Evolutionary conservation across 2,797 vertebrate species (phyloP).

Genomic region (Tiaroga cobitis): DNA sequence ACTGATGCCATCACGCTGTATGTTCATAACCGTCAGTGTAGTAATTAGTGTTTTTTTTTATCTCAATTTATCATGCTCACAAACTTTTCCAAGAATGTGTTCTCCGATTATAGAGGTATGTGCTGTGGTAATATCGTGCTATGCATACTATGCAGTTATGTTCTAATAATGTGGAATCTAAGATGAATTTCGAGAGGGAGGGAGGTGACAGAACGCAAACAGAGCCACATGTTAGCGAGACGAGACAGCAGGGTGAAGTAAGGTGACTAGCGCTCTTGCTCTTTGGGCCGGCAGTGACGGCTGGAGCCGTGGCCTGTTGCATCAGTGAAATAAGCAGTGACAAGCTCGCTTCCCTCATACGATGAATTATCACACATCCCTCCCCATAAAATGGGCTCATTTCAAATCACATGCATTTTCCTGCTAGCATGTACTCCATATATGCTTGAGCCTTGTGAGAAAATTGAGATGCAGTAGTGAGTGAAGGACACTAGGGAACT

Average conservation of each 20-base stretch:
- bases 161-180: constrained; percentile 15
- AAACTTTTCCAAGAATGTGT: constrained; percentile 23
- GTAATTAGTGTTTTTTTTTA: constrained; percentile 25
- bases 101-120: constrained; percentile 21
- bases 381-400: constrained; percentile 62
- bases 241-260: constrained; percentile 73
- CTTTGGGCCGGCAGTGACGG: constrained; percentile 69
- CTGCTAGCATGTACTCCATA: constrained; percentile 10
- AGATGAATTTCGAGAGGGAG: not conserved
- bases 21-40: constrained; percentile 3
- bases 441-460: constrained; percentile 40
- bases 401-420: constrained; percentile 28
- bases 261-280: constrained; percentile 76
- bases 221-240: constrained; percentile 53
- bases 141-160: not conserved
- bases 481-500: constrained; percentile 36
- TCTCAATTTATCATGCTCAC: constrained; percentile 28
- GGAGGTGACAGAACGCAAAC: constrained; percentile 26
- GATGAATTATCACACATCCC: constrained; percentile 47
- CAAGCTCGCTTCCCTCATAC: constrained; percentile 66
- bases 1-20: constrained; percentile 32
- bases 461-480: constrained; percentile 49
- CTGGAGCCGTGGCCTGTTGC: constrained; percentile 73
- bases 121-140: not conserved
- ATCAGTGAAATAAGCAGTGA: constrained; percentile 77